A percentile compares a stretch with the other conserved stretches of the same genome.
Evolutionary conservation across 1,140 invertebrate species (phyloP).

Genomic region (Apis cerana): DNA sequence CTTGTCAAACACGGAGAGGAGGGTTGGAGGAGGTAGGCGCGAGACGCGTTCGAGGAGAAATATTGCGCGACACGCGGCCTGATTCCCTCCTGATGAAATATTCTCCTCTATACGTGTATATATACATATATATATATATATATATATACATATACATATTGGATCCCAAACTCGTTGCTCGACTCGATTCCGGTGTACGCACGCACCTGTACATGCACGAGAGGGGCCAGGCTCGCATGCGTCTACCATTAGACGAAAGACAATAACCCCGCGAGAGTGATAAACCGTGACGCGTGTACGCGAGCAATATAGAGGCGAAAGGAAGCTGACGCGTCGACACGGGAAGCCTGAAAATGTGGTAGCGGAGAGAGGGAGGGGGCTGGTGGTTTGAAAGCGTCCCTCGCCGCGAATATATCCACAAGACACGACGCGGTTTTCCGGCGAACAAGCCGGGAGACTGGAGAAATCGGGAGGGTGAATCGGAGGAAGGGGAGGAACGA

Average conservation of each 20-base stretch:
- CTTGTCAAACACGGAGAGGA: background rate
- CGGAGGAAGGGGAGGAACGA: background rate
- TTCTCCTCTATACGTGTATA: background rate
- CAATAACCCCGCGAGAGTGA: conserved; percentile 75
- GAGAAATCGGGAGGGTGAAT: conserved; percentile 48
- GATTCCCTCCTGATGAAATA: conserved; percentile 17
- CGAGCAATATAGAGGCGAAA: conserved; percentile 68
- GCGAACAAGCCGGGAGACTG: conserved; percentile 56
- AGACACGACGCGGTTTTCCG: conserved; percentile 74
- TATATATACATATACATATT: too few relatives aligned
- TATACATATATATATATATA: too few relatives aligned
- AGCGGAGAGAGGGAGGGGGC: background rate
- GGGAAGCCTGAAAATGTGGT: conserved; percentile 48
- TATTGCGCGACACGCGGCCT: background rate
- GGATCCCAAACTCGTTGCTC: too few relatives aligned
- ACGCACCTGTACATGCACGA: conserved; percentile 56
- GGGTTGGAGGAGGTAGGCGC: background rate
- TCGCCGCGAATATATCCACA: conserved; percentile 68
- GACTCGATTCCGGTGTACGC: background rate
- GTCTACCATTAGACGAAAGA: conserved; percentile 68
- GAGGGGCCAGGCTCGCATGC: conserved; percentile 41
- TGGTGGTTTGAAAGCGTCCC: conserved; percentile 47
- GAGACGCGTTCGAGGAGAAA: background rate
- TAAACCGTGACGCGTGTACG: conserved; percentile 75
- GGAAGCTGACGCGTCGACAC: conserved; percentile 54